Evolutionary conservation across 2,113 vertebrate genomes (phyloP).

Genomic region (Chunga burmeisteri): DNA sequence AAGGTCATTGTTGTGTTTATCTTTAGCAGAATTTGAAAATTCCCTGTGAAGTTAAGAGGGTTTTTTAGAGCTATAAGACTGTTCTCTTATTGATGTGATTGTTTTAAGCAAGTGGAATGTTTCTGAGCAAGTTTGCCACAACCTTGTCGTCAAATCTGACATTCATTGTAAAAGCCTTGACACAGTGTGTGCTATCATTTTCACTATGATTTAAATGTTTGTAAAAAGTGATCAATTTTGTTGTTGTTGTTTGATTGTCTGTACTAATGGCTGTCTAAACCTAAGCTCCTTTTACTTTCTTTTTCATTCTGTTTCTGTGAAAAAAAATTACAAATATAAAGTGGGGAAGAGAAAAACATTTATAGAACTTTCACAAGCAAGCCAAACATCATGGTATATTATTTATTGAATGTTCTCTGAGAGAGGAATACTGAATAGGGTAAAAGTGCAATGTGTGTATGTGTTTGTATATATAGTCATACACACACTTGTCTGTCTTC

Average conservation of each 20-base stretch:
- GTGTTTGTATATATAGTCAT: neutral
- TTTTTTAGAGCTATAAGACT: neutral
- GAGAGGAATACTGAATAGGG: neutral
- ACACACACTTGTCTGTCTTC: neutral
- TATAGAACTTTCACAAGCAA: neutral
- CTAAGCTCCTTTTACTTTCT: neutral
- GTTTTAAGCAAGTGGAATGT: neutral
- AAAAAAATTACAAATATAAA: neutral
- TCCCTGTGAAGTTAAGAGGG: neutral
- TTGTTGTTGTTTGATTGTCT: neutral
- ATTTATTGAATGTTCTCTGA: neutral
- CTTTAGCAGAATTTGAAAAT: neutral
- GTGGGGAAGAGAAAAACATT: neutral
- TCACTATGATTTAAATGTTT: neutral
- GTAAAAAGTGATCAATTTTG: neutral
- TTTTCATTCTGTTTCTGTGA: neutral
- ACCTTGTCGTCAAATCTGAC: neutral
- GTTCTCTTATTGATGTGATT: neutral
- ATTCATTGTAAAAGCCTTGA: neutral
- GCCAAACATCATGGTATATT: neutral
- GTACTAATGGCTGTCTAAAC: neutral
- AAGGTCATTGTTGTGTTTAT: neutral
- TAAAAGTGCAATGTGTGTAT: neutral
- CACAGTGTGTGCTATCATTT: neutral
- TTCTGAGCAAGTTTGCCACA: neutral